Evolutionary conservation across 2,113 vertebrate genomes (phyloP).

Genomic region (Mohoua ochrocephala): DNA sequence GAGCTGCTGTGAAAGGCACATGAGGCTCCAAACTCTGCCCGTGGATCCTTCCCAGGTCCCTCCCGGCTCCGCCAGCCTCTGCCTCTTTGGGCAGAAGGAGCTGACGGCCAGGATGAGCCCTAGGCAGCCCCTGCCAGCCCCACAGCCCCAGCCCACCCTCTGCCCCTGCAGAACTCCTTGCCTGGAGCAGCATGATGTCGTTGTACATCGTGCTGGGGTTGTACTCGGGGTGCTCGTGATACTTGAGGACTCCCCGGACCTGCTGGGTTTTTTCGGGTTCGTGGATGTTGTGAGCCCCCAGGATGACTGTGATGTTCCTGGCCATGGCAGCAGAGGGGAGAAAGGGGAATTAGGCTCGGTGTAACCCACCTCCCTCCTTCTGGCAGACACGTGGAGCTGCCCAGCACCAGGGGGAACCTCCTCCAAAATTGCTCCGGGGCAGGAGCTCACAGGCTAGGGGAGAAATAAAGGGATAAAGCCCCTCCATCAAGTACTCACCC

Average conservation of each 20-base stretch:
- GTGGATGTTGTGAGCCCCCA: conserved; percentile 37
- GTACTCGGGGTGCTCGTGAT: neutral
- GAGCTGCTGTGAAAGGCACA: neutral
- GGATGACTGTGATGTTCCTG: conserved; percentile 16
- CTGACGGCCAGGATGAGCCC: fast-evolving
- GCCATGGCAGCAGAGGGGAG: neutral
- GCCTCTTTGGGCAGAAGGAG: neutral
- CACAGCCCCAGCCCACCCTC: neutral
- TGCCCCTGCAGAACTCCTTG: neutral
- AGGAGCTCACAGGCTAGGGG: neutral
- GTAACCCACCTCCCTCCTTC: neutral
- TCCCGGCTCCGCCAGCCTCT: neutral
- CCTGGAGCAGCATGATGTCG: conserved; percentile 57
- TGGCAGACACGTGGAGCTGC: neutral
- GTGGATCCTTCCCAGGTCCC: neutral
- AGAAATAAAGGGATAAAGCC: neutral
- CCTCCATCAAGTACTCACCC: neutral
- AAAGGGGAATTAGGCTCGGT: no score
- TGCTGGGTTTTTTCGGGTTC: conserved; percentile 17
- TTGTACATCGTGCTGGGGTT: fast-evolving
- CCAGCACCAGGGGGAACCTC: neutral
- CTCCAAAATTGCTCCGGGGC: neutral
- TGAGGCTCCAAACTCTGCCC: neutral
- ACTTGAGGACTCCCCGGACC: neutral
- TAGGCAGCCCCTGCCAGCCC: neutral